phyloP scores from a whole-genome alignment of 2,888 invertebrate species.

The Sinodicranocentrus sp. region DNA sequence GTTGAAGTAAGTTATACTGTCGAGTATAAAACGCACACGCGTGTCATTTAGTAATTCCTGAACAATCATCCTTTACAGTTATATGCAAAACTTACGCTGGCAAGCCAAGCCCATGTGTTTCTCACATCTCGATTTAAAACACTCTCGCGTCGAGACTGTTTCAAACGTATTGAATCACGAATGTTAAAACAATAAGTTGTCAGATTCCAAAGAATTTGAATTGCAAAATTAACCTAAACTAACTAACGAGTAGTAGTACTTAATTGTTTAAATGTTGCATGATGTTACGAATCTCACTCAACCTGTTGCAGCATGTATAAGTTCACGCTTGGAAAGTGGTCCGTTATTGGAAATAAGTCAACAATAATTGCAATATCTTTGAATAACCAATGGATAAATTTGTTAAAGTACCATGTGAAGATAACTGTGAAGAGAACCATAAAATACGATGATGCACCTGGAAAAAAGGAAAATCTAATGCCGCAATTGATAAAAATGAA shows the following conservation, averaged over 20 bases:
- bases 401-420: conserved; percentile 48
- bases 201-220: too few species aligned
- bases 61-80: background rate
- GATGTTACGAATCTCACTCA: too few species aligned
- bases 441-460: conserved; percentile 38
- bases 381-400: conserved; percentile 35
- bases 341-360: conserved; percentile 31
- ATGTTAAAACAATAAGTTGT: too few species aligned
- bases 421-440: conserved; percentile 52
- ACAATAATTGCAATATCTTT: background rate
- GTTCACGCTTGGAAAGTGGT: conserved; percentile 38
- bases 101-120: conserved; percentile 67
- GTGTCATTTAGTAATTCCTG: background rate
- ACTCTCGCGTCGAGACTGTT: conserved; percentile 41
- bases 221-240: too few species aligned
- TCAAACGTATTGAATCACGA: too few species aligned
- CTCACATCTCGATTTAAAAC: conserved; percentile 21
- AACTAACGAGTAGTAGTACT: too few species aligned
- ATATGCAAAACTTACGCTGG: conserved; percentile 26
- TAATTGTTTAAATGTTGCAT: too few species aligned
- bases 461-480: background rate
- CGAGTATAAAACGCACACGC: too few species aligned
- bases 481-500: too few species aligned
- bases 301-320: conserved; percentile 57
- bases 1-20: conserved; percentile 46